Evolutionary conservation across 2,888 invertebrate species (phyloP), one percentile per base, ranked within the genome.

Genomic region (Neoscelio sp.): DNA sequence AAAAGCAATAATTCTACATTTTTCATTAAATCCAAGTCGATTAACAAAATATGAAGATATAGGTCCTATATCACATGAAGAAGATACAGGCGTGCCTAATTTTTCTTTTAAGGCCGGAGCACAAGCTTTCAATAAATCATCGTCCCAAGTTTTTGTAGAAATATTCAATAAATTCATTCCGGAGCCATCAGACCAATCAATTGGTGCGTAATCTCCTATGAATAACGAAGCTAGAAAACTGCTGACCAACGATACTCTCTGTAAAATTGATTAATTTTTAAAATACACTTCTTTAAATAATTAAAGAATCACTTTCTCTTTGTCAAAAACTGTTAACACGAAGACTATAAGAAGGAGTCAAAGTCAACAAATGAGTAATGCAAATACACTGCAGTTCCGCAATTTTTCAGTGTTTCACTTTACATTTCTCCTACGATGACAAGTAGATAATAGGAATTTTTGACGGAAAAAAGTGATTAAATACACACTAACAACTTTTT

Each of bases 161-260:
- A 99, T 96, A 89, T 99, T 94, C 84, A 99, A 91, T 12, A 99
- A 92, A 91, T 99, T 99, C 98, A 98, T 99, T 10, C 99, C 99
- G 0, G 98, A 98, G 0, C 95, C 99, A 90, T 99, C 99, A 0
- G 97, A 93, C 81, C 93, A 93, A 90, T 99, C 99, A 50, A 99
- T 97, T 0, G 97, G 95, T 0, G 98, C 98, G 80, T 97, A 95
- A 85, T 93, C 92, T 0, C 98, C 98, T 35, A 97, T 90, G 88
- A 99, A 95, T 58, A 99, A 90, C 0, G 97, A 96, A 75, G 96
- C 96, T 0, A 95, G 93, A 91, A 99, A 99, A 83, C 97, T 98
- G 86, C 98, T 98, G 2, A 99, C 94, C 40, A 99, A 92, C 0
- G 98, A 98, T 83, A 99, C 97, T 85, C 97, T 92, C 95, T 95